Percentiles rank a stretch among this genome's conserved stretches.
Evolutionary conservation across 2,888 invertebrate species (phyloP).

Genomic region (Therioaphis trifolii): DNA sequence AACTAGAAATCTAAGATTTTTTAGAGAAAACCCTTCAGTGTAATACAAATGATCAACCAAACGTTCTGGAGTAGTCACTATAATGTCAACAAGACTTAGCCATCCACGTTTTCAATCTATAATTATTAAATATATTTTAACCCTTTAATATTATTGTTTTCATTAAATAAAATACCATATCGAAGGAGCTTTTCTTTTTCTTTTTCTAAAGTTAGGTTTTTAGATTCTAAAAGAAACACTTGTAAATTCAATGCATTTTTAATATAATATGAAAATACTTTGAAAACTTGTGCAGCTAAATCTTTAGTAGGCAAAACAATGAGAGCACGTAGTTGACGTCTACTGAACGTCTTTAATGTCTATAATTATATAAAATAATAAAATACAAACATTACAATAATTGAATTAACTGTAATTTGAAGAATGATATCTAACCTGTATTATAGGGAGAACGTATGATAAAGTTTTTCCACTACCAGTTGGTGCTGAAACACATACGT

Average conservation of each 20-base stretch:
- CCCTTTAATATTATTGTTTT: neutral
- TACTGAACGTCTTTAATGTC: conserved; percentile 74
- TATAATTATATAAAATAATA: conserved; percentile 68
- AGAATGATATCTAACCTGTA: conserved; percentile 74
- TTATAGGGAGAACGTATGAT: conserved; percentile 90
- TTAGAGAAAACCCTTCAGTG: conserved; percentile 82
- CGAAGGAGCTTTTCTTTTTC: conserved; percentile 55
- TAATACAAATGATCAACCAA: conserved; percentile 90
- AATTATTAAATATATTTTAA: conserved; percentile 34
- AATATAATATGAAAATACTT: conserved; percentile 81
- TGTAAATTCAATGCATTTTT: conserved; percentile 75
- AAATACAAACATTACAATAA: conserved; percentile 66
- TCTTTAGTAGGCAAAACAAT: conserved; percentile 94
- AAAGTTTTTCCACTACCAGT: conserved; percentile 98
- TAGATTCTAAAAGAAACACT: conserved; percentile 76
- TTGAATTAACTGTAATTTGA: conserved; percentile 1
- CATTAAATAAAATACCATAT: conserved; percentile 29
- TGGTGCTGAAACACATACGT: conserved; percentile 96
- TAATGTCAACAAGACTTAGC: conserved; percentile 80
- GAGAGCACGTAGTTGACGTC: conserved; percentile 81
- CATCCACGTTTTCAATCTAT: conserved; percentile 69
- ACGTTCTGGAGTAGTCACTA: conserved; percentile 93
- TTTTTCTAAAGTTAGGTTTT: conserved; percentile 71
- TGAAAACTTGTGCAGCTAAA: conserved; percentile 87
- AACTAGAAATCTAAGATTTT: conserved; percentile 81